phyloP scores from a whole-genome alignment of 2,797 vertebrate species.

The Nothura maculosa region DNA sequence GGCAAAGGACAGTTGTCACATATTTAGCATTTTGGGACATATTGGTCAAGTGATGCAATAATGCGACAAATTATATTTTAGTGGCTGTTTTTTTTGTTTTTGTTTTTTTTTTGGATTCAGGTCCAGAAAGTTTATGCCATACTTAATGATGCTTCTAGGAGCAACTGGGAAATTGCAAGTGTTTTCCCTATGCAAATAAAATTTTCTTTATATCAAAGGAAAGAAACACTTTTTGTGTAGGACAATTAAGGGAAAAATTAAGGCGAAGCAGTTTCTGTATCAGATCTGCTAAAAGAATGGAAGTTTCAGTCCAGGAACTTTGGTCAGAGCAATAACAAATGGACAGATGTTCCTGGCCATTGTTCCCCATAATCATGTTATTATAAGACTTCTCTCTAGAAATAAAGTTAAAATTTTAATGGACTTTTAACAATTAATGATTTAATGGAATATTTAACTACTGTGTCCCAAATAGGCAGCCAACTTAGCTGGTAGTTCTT shows the following conservation, averaged over 20 bases:
- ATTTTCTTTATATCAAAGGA: background rate
- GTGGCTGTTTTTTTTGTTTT: background rate
- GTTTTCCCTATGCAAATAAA: background rate
- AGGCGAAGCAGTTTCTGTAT: background rate
- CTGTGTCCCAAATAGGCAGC: background rate
- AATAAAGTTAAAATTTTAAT: slow-evolving; percentile 32
- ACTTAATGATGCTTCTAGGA: background rate
- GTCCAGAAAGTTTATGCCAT: background rate
- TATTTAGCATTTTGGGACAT: background rate
- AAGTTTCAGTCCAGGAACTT: background rate
- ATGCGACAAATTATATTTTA: background rate
- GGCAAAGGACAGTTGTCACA: accelerated
- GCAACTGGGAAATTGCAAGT: background rate
- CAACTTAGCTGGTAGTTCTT: slow-evolving; percentile 23
- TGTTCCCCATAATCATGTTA: slow-evolving; percentile 6
- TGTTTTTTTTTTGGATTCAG: background rate
- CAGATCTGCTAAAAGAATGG: background rate
- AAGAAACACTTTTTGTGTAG: background rate
- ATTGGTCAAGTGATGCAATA: background rate
- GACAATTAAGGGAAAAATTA: background rate
- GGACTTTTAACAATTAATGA: slow-evolving; percentile 7
- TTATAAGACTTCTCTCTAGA: background rate
- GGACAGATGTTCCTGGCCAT: slow-evolving; percentile 9
- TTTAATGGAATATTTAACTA: background rate
- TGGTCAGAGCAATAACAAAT: background rate